Evolutionary conservation across 92 coral and sea anemone genomes (phyloP).

Genomic region (Palythoa caribaeorum): DNA sequence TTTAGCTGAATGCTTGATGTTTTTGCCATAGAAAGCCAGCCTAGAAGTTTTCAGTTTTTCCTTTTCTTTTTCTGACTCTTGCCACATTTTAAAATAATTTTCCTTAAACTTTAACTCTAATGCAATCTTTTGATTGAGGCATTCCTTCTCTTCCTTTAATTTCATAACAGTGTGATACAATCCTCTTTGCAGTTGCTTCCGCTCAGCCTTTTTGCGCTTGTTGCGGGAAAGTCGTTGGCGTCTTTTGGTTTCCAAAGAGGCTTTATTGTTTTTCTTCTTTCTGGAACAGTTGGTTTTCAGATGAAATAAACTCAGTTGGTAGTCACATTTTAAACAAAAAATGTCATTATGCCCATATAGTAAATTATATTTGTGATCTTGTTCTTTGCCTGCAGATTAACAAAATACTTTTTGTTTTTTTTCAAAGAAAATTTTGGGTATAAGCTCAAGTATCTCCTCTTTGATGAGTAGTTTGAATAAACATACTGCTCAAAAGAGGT

Average conservation of each 20-base stretch:
- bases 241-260: constrained; percentile 62
- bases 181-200: constrained; percentile 44
- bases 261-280: constrained; percentile 50
- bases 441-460: constrained; percentile 58
- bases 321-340: constrained; percentile 9
- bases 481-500: constrained; percentile 63
- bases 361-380: constrained; percentile 6
- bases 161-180: constrained; percentile 20
- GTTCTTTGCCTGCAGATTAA: constrained; percentile 6
- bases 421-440: constrained; percentile 46
- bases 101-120: constrained; percentile 67
- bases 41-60: constrained; percentile 56
- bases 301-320: background rate
- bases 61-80: constrained; percentile 71
- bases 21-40: constrained; percentile 12
- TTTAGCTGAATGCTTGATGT: background rate
- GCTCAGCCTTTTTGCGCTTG: constrained; percentile 60
- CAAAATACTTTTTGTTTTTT: constrained; percentile 23
- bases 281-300: constrained; percentile 47
- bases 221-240: constrained; percentile 61
- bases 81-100: constrained; percentile 76
- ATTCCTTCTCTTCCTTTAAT: constrained; percentile 57
- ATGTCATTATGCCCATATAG: background rate
- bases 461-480: constrained; percentile 50
- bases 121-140: constrained; percentile 25